Base-by-base conservation (phyloP, 1,140 invertebrate genomes). In the Leptinotarsa texana region DNA sequence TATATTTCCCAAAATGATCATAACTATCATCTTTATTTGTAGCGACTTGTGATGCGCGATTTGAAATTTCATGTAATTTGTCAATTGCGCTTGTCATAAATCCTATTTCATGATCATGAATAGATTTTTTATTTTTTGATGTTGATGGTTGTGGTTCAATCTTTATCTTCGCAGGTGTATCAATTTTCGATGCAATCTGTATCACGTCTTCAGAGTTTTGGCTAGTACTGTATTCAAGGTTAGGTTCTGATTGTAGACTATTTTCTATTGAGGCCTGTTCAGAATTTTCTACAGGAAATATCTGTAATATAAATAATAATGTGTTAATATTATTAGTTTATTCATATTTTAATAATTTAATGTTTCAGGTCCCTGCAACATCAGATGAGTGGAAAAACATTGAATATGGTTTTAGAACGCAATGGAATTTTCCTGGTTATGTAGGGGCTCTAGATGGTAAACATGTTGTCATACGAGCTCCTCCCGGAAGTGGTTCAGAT, bases 381-480 rank as follows among this genome's bases (percentile, higher is more conserved):
- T 51, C 74, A 74, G 69, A 74, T 57, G 27, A 76, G 70, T 76
- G 75, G 72, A 21, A 48, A 42, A 21, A 70, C 15, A 74, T 77
- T 49, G 42, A 66, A 67, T 70, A 74, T 57, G 75, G 67, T 65
- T 84, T 82, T 80, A 11, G 71, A 68, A 67, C 48, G 83, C 79
- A 4, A 69, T 69, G 68, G 68, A 80, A 85, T 67, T 86, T 87
- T 76, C 86, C 85, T 42, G 80, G 85, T 77, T 87, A 86, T 70
- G 73, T 84, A 47, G 86, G 86, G 13, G 83, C 84, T 18, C 75
- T 88, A 22, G 86, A 87, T 80, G 84, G 86, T n/a, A 87, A 86
- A 17, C 74, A 75, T 17, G 62, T 75, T 18, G 27, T 47, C 8
- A 75, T 75, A 33, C 61, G 22, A 70, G 67, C 57, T 3, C 67